These are phyloP conservation scores for Xenopus laevis DNA, from an alignment of 2,113 vertebrate species.

Conservation along the genomic window DNA sequence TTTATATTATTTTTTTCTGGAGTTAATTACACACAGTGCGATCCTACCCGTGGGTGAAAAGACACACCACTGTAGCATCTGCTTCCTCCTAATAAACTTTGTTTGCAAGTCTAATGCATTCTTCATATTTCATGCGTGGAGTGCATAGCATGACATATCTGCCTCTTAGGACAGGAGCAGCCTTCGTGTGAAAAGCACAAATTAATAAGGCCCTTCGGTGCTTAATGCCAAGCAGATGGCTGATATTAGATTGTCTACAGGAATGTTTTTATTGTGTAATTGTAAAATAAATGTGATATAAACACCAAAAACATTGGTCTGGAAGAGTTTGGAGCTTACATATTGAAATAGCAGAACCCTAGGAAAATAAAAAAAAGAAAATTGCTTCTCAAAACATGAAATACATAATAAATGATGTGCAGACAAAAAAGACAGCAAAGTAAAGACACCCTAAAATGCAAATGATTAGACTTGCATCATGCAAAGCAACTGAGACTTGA, in stretches of 20 bases:
- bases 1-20: not conserved
- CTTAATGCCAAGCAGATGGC: conserved; percentile 39
- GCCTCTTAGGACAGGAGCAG: conserved; percentile 39
- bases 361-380: not conserved
- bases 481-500: too few relatives aligned
- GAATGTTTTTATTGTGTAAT: conserved; percentile 32
- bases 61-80: conserved; percentile 17
- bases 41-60: conserved; percentile 7
- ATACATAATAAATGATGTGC: not conserved
- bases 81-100: conserved; percentile 30
- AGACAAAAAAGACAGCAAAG: not conserved
- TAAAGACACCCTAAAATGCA: too few relatives aligned
- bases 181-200: conserved; percentile 42
- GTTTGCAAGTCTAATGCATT: conserved; percentile 29
- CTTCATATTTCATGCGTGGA: conserved; percentile 37
- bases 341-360: not conserved
- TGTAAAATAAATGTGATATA: conserved; percentile 15
- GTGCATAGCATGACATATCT: conserved; percentile 37
- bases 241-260: conserved; percentile 43
- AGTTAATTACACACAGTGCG: conserved; percentile 1
- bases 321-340: not conserved
- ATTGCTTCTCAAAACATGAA: not conserved
- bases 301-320: not conserved
- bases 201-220: conserved; percentile 43
- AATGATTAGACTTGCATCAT: too few relatives aligned